Conservation (phyloP, 1,140 invertebrate species). For the Drosophila novamexicana region DNA sequence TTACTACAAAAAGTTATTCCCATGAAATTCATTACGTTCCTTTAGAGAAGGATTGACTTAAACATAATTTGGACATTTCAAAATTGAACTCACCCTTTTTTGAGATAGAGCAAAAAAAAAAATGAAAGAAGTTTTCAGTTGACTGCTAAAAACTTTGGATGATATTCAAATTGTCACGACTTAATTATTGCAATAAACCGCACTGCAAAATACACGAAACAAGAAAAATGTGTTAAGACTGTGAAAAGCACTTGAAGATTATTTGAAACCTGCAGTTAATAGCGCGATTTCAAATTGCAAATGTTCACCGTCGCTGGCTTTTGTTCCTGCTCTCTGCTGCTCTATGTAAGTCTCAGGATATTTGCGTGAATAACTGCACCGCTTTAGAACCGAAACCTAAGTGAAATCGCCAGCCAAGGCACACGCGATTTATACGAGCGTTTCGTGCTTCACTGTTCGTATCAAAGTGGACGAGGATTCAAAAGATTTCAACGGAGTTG, state of each 20-base stretch:
- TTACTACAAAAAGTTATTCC: too few species aligned
- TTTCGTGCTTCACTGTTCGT: slow-evolving; percentile 37
- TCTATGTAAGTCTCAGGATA: neutral
- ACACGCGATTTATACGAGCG: slow-evolving; percentile 69
- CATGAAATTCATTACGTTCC: too few species aligned
- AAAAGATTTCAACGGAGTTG: slow-evolving; percentile 71
- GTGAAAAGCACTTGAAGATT: slow-evolving; percentile 1
- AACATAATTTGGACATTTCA: too few species aligned
- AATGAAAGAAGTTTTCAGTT: too few species aligned
- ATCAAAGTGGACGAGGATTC: slow-evolving; percentile 61
- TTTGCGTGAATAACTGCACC: slow-evolving; percentile 59
- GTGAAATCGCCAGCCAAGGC: slow-evolving; percentile 68
- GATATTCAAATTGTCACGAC: too few species aligned
- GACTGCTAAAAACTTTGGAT: too few species aligned
- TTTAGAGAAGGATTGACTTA: too few species aligned
- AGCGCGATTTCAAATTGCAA: too few species aligned
- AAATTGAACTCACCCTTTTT: too few species aligned
- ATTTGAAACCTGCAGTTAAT: neutral
- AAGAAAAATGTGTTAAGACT: neutral
- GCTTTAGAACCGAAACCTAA: slow-evolving; percentile 75
- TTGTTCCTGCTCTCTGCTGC: neutral
- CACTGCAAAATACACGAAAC: slow-evolving; percentile 6
- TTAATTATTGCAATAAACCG: too few species aligned
- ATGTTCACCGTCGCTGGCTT: slow-evolving; percentile 14
- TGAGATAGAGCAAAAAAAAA: too few species aligned